phyloP scores from a whole-genome alignment of 1,140 invertebrate genomes.

The Hylyphantes graminicola region DNA sequence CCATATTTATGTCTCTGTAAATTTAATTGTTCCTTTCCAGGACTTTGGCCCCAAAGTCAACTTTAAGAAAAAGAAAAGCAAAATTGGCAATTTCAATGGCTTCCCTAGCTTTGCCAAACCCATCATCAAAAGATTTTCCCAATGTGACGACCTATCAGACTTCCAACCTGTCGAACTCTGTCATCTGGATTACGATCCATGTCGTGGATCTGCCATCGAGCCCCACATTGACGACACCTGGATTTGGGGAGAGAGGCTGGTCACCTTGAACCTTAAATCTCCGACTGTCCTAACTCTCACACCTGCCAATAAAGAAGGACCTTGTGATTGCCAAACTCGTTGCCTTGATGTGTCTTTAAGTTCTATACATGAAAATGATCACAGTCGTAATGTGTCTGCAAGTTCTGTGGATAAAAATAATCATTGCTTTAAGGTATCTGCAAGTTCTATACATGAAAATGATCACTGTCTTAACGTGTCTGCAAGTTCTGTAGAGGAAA shows the following conservation, averaged over 20 bases:
- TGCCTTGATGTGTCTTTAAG: not conserved
- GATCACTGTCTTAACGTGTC: no score
- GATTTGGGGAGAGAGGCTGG: constrained; percentile 98
- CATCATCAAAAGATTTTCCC: constrained; percentile 82
- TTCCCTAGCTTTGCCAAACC: constrained; percentile 86
- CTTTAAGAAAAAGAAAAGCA: constrained; percentile 93
- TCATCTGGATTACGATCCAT: constrained; percentile 90
- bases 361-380: not conserved
- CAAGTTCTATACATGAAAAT: no score
- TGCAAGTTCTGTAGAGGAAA: no score
- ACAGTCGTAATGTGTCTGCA: no score
- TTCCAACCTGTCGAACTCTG: constrained; percentile 96
- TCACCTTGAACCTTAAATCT: constrained; percentile 89
- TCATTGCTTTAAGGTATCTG: no score
- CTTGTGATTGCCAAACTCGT: not conserved
- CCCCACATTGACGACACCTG: constrained; percentile 98
- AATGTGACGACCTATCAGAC: constrained; percentile 74
- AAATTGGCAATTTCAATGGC: constrained; percentile 82
- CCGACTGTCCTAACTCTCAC: constrained; percentile 89
- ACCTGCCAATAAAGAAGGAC: constrained; percentile 60
- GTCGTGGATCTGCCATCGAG: constrained; percentile 92
- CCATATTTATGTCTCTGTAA: not conserved
- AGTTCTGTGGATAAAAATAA: no score
- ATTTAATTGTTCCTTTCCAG: constrained; percentile 68
- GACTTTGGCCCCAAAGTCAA: constrained; percentile 99